Evolutionary conservation across 1,140 invertebrate genomes (phyloP).

Genomic region (Panagrolaimus sp.): DNA sequence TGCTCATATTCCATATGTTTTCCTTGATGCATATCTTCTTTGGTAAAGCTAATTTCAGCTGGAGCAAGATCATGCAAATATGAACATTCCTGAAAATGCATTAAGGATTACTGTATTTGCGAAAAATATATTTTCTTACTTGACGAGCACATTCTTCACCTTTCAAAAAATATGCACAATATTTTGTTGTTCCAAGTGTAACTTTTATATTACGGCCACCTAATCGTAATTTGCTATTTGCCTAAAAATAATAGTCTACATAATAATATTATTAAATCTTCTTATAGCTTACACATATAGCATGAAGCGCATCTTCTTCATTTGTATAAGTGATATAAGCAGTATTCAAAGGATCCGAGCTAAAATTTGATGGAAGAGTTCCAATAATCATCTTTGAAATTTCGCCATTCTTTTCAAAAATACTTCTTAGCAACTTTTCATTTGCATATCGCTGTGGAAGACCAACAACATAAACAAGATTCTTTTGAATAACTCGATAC

Average conservation of each 20-base stretch:
- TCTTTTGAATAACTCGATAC: constrained; percentile 86
- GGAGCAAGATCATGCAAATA: constrained; percentile 97
- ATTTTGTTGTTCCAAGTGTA: constrained; percentile 97
- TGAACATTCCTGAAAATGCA: constrained; percentile 80
- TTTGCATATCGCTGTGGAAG: constrained; percentile 87
- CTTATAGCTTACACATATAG: constrained; percentile 66
- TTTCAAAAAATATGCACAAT: constrained; percentile 98
- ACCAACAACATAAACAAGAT: constrained; percentile 97
- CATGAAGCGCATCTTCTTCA: constrained; percentile 83
- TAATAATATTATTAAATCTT: too few species aligned
- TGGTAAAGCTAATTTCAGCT: constrained; percentile 90
- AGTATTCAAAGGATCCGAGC: constrained; percentile 56
- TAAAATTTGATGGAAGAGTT: constrained; percentile 73
- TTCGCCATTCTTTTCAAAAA: constrained; percentile 99
- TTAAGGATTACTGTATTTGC: too few species aligned
- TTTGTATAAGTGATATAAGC: constrained; percentile 94
- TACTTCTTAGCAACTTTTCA: constrained; percentile 83
- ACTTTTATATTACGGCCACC: constrained; percentile 91
- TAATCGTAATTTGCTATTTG: constrained; percentile 90
- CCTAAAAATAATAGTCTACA: constrained; percentile 62
- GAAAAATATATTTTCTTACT: not conserved
- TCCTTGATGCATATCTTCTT: constrained; percentile 98
- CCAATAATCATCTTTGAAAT: constrained; percentile 99
- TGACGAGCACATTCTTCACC: constrained; percentile 87
- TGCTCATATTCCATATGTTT: constrained; percentile 67